Conservation (phyloP, 2,113 vertebrate species). For the Sinocyclocheilus anshuiensis region DNA sequence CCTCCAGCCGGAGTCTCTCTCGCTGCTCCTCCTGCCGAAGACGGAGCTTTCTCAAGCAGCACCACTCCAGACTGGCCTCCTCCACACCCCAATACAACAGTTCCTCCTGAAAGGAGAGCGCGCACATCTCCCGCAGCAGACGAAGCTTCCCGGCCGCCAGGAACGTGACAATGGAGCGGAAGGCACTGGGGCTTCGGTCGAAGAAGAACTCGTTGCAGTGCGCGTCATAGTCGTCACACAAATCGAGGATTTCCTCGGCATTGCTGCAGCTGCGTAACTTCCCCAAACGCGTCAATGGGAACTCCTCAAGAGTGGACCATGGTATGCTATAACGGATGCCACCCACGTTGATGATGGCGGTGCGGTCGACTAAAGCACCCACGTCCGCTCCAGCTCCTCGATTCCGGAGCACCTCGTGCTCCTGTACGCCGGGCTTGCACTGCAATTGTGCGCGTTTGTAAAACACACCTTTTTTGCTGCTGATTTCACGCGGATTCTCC, state of each 20-base stretch:
- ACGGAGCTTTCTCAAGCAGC: constrained; percentile 87
- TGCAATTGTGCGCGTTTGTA: constrained; percentile 85
- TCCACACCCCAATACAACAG: constrained; percentile 96
- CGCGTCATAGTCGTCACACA: constrained; percentile 94
- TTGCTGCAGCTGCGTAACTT: constrained; percentile 87
- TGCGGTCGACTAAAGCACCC: constrained; percentile 63
- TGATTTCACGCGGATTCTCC: constrained; percentile 79
- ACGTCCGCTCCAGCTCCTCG: constrained; percentile 57
- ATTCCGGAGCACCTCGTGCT: constrained; percentile 70
- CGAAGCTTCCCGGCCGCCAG: constrained; percentile 91
- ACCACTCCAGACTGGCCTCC: constrained; percentile 90
- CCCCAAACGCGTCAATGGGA: constrained; percentile 88
- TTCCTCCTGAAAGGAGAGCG: constrained; percentile 94
- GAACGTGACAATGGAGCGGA: constrained; percentile 91
- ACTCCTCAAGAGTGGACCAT: constrained; percentile 92
- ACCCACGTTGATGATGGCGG: constrained; percentile 92
- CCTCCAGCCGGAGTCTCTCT: constrained; percentile 78
- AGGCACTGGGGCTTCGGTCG: constrained; percentile 93
- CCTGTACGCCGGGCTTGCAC: constrained; percentile 61
- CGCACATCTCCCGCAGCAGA: constrained; percentile 91
- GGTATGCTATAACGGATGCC: constrained; percentile 91
- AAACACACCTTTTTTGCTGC: constrained; percentile 84
- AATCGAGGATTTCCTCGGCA: constrained; percentile 89
- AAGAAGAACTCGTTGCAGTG: constrained; percentile 96
- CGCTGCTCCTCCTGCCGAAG: constrained; percentile 88